Percentiles rank a stretch among this genome's conserved stretches.
These are phyloP conservation scores for Heliothis peltigera DNA, from an alignment of 2,888 invertebrate genomes.

Conservation along the genomic window DNA sequence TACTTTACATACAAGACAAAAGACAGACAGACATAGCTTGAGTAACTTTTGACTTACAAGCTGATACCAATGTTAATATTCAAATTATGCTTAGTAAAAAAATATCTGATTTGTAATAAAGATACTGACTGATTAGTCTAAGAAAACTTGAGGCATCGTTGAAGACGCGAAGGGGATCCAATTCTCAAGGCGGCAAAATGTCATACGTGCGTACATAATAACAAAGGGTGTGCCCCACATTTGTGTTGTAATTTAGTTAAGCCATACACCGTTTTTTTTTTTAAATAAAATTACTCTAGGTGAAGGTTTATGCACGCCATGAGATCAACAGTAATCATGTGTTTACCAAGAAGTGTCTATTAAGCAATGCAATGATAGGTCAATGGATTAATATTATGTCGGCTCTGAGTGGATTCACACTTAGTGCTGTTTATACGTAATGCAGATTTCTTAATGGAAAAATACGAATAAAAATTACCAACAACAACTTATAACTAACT, in stretches of 20 bases:
- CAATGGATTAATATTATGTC: slow-evolving; percentile 2
- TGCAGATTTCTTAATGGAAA: background rate
- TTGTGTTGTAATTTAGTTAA: background rate
- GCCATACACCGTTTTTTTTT: slow-evolving; percentile 36
- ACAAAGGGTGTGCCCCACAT: background rate
- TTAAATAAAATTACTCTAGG: slow-evolving; percentile 26
- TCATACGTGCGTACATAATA: background rate
- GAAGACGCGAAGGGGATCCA: too few species aligned
- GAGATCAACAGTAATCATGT: slow-evolving; percentile 16
- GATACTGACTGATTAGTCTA: too few species aligned
- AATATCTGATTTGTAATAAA: too few species aligned
- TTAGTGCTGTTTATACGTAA: background rate
- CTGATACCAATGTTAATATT: too few species aligned
- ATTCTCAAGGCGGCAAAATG: too few species aligned
- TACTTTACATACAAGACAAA: too few species aligned
- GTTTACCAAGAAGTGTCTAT: slow-evolving; percentile 18
- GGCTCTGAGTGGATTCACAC: background rate
- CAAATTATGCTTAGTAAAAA: too few species aligned
- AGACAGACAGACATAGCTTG: too few species aligned
- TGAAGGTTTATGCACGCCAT: slow-evolving; percentile 33
- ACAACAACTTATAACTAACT: too few species aligned
- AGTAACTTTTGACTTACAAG: too few species aligned
- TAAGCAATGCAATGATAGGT: slow-evolving; percentile 2
- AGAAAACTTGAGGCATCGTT: too few species aligned
- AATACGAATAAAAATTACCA: background rate